Evolutionary conservation across 1,140 invertebrate species (phyloP).

Genomic region (Bombyx mandarina): DNA sequence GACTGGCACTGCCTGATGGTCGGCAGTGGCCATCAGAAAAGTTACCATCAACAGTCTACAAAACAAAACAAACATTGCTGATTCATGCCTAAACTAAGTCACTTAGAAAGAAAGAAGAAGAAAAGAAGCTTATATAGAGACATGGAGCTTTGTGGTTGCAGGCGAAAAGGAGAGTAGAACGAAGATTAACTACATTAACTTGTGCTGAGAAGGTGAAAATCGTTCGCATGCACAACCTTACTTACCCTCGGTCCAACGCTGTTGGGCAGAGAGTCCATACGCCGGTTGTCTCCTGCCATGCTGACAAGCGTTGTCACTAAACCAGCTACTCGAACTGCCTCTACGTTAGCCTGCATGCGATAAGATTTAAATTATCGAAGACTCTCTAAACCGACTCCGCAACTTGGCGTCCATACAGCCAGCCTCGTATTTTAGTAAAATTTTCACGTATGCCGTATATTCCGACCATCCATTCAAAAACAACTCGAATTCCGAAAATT

Average conservation of each 20-base stretch:
- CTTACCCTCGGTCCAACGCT: slow-evolving; percentile 65
- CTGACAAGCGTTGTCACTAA: slow-evolving; percentile 82
- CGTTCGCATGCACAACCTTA: slow-evolving; percentile 32
- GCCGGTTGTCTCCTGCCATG: slow-evolving; percentile 74
- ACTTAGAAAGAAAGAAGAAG: slow-evolving; percentile 14
- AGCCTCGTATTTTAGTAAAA: slow-evolving; percentile 9
- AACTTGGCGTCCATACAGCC: slow-evolving; percentile 5
- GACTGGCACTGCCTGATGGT: slow-evolving; percentile 38
- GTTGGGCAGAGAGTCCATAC: slow-evolving; percentile 61
- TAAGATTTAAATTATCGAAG: slow-evolving; percentile 65
- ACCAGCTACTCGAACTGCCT: slow-evolving; percentile 80
- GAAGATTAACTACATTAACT: neutral
- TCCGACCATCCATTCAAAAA: slow-evolving; percentile 17
- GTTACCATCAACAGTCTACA: slow-evolving; percentile 57
- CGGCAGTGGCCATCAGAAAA: slow-evolving; percentile 46
- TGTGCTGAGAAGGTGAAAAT: slow-evolving; percentile 10
- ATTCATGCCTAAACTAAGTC: no score
- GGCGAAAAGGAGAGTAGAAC: slow-evolving; percentile 5
- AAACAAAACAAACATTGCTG: slow-evolving; percentile 11
- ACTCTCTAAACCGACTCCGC: slow-evolving; percentile 17
- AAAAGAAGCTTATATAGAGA: neutral
- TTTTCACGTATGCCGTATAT: slow-evolving; percentile 12
- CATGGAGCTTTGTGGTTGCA: slow-evolving; percentile 15
- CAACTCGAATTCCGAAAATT: slow-evolving; percentile 43
- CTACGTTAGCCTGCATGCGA: slow-evolving; percentile 74